Percentiles rank a stretch among this genome's conserved stretches.
Conservation (phyloP, 2,113 vertebrate species). For the Malurus elegans region DNA sequence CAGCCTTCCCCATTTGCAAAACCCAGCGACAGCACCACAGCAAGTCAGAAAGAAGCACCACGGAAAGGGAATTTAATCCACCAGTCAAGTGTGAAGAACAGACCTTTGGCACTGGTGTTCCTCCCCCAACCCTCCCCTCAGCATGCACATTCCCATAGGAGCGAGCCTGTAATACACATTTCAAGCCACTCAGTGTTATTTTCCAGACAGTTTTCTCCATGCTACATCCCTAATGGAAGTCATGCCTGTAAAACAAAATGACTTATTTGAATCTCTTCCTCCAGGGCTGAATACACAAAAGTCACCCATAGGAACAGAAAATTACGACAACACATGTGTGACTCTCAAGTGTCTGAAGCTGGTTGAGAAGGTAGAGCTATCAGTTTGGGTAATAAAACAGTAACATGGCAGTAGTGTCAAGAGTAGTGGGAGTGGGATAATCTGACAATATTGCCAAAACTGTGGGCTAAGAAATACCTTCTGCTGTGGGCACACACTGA, state of each 20-base stretch:
- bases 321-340: not conserved
- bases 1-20: not conserved
- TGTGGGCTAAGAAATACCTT: not conserved
- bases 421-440: not conserved
- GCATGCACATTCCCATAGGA: not conserved
- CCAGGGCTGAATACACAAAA: not conserved
- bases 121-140: not conserved
- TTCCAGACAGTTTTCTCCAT: slow-evolving; percentile 55
- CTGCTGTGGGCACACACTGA: not conserved
- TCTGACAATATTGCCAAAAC: not conserved
- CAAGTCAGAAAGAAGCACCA: not conserved
- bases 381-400: not conserved
- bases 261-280: slow-evolving; percentile 40
- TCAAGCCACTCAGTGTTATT: slow-evolving; percentile 47
- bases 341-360: not conserved
- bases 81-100: slow-evolving; percentile 40
- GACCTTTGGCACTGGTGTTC: slow-evolving; percentile 18
- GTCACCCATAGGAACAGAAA: not conserved
- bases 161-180: not conserved
- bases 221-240: slow-evolving; percentile 30
- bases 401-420: not conserved
- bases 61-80: not conserved
- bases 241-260: slow-evolving; percentile 49
- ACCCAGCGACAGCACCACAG: not conserved
- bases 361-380: not conserved